Percentiles rank a stretch among this genome's conserved stretches.
Evolutionary conservation across 2,113 vertebrate genomes (phyloP).

Genomic region (Alethe castanea): DNA sequence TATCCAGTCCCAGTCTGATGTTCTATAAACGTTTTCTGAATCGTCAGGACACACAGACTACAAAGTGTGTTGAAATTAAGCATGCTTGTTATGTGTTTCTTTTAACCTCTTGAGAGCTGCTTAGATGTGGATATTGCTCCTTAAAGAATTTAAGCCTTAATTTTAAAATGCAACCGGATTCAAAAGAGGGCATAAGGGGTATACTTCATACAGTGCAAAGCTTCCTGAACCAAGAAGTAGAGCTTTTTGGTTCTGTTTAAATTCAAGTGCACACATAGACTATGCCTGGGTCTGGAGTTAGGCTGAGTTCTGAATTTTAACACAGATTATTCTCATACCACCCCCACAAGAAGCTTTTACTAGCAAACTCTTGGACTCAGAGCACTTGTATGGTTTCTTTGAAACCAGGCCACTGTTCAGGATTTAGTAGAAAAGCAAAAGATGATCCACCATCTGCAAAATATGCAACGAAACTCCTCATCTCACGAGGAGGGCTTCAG

Average conservation of each 20-base stretch:
- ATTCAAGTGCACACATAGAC: background rate
- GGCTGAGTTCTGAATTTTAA: background rate
- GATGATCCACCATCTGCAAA: background rate
- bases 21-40: background rate
- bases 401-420: background rate
- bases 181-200: background rate
- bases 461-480: background rate
- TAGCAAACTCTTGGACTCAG: background rate
- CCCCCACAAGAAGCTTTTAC: background rate
- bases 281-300: background rate
- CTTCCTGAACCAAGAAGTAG: background rate
- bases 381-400: background rate
- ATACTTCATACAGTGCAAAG: background rate
- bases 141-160: background rate
- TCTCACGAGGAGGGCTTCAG: background rate
- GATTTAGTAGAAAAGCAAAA: background rate
- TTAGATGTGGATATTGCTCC: background rate
- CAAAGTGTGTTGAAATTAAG: background rate
- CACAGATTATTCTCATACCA: background rate
- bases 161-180: background rate
- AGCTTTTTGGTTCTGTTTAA: background rate
- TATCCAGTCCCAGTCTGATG: background rate
- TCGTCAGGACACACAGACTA: background rate
- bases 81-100: background rate
- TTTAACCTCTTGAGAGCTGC: background rate